Percentiles rank a stretch among this genome's conserved stretches.
phyloP scores from a whole-genome alignment of 2,888 invertebrate genomes.

The Sinotaia quadrata region DNA sequence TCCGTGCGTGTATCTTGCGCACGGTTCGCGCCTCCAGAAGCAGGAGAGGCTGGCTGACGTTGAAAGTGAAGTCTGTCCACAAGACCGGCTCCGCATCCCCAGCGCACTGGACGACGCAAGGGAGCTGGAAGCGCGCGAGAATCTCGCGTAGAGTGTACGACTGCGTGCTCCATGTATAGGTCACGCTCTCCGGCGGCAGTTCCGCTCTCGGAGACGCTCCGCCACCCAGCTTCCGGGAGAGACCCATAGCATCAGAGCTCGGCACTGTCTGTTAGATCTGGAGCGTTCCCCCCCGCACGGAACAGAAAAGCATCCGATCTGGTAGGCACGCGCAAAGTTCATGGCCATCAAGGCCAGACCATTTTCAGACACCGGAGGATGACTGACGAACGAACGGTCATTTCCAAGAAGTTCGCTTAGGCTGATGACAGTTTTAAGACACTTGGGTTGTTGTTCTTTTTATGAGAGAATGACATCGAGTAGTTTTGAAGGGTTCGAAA shows the following conservation, averaged over 20 bases:
- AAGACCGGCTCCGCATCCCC: slow-evolving; percentile 40
- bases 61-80: slow-evolving; percentile 47
- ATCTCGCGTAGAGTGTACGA: slow-evolving; percentile 50
- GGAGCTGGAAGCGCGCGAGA: slow-evolving; percentile 44
- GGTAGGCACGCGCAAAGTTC: too few relatives aligned
- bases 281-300: too few relatives aligned
- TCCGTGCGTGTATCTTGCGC: slow-evolving; percentile 45
- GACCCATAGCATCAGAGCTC: slow-evolving; percentile 33
- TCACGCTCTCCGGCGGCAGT: slow-evolving; percentile 29
- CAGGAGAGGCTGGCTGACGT: slow-evolving; percentile 49
- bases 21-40: slow-evolving; percentile 41
- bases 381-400: too few relatives aligned
- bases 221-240: slow-evolving; percentile 37
- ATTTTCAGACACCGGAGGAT: too few relatives aligned
- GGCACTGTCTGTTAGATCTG: too few relatives aligned
- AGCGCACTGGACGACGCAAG: slow-evolving; percentile 50
- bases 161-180: slow-evolving; percentile 53
- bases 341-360: too few relatives aligned
- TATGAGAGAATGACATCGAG: too few relatives aligned
- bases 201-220: slow-evolving; percentile 9
- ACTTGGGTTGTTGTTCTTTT: too few relatives aligned
- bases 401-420: too few relatives aligned
- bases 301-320: too few relatives aligned
- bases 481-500: too few relatives aligned
- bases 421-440: too few relatives aligned